Percentiles rank a stretch among this genome's conserved stretches.
Conservation (phyloP, 2,797 vertebrate genomes). For the Hippocampus kuda region DNA sequence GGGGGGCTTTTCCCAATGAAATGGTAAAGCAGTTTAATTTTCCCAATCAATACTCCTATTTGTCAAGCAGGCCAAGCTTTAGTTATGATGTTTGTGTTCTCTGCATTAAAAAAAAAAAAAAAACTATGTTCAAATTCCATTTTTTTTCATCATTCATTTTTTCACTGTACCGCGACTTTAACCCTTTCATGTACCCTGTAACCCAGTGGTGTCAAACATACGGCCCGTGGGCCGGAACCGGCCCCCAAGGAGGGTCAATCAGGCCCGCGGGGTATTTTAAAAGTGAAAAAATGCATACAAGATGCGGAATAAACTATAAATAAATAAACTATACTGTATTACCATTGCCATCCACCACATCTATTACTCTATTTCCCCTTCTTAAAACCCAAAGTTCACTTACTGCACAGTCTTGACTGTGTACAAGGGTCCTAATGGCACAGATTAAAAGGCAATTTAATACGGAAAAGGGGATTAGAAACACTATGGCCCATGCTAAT, state of each 20-base stretch:
- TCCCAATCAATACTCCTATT: neutral
- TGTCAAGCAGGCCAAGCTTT: neutral
- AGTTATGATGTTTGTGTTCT: neutral
- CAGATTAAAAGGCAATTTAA: constrained; percentile 67
- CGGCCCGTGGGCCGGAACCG: too few species aligned
- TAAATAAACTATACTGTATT: too few species aligned
- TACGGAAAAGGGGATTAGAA: constrained; percentile 63
- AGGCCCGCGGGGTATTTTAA: too few species aligned
- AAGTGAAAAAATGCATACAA: too few species aligned
- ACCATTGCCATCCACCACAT: constrained; percentile 19
- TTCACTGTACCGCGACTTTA: too few species aligned
- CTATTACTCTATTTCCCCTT: constrained; percentile 41
- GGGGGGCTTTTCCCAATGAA: neutral
- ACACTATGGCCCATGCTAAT: constrained; percentile 59
- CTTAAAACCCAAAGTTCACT: constrained; percentile 51
- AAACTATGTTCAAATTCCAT: too few species aligned
- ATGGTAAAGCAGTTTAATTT: constrained; percentile 2
- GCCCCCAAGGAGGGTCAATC: too few species aligned
- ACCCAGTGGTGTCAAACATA: too few species aligned
- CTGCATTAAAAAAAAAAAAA: too few species aligned
- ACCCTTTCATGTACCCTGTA: too few species aligned
- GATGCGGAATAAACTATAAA: too few species aligned
- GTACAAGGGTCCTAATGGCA: constrained; percentile 53
- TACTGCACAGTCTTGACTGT: constrained; percentile 38
- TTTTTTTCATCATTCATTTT: too few species aligned